Base-by-base conservation (phyloP, 2,113 vertebrate species). In the Nothobranchius kuhntae region DNA sequence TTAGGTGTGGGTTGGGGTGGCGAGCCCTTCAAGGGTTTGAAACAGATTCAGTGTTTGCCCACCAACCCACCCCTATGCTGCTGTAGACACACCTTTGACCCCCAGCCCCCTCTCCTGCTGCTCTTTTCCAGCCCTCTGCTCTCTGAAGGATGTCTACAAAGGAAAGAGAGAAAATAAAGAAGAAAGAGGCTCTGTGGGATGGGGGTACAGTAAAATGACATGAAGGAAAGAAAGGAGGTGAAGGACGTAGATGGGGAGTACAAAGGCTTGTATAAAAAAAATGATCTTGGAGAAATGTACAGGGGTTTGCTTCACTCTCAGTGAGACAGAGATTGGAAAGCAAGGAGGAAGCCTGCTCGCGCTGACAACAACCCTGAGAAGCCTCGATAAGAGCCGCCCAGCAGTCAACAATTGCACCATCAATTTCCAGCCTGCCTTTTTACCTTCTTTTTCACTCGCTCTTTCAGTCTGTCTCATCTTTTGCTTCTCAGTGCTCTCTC, bases 321-420 rank as follows among this genome's bases (percentile, higher is more conserved):
- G 52, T 61, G 71, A 71, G 72, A 48, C 35, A 51, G 65, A 73
- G 74, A 83, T 75, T 75, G 76, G 51, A 71, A 38, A 65, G 60
- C 10, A 42, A 71, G 52, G 70, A 71, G 71, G 61, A 61, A 60
- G 67, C 63, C 59, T 52, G 70, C 57, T 52, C 52, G 63, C 68
- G 44, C 81, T 78, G 81, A 89, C 72, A 81, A 66, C 61, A 68
- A 61, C 74, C 75, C 90, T 91, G 90, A 87, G 78, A 86, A 86
- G 79, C 68, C 55, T 61, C 86, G 89, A 92, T 92, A 91, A 92
- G 81, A 81, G 82, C 26, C 24, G 69, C 85, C 73, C 73, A 73
- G 78, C 82, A 85, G 81, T 86, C 85, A 89, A 86, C 82, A 89
- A 87, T 89, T 87, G 87, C 85, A 77, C 83, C 80, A 86, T 89